Conservation (phyloP, 2,888 invertebrate genomes). For the Tolmerus cingulatus region DNA sequence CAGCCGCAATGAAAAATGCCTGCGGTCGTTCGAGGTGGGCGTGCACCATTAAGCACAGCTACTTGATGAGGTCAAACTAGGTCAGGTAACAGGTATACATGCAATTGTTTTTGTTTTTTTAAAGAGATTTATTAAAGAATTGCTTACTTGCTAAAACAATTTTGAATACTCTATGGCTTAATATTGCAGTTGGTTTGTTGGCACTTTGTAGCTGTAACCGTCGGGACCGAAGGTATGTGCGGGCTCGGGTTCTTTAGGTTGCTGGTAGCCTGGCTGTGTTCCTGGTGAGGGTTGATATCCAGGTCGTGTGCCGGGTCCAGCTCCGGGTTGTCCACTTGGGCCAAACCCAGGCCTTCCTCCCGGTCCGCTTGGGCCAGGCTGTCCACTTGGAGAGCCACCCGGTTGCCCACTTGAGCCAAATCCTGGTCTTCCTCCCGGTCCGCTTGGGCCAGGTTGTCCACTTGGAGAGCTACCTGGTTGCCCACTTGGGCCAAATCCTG, state of each 20-base stretch:
- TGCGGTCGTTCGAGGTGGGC: neutral
- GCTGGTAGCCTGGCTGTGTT: neutral
- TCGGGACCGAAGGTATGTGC: slow-evolving; percentile 55
- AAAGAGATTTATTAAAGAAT: neutral
- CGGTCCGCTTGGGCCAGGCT: neutral
- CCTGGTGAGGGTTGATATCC: neutral
- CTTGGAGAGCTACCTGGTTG: neutral
- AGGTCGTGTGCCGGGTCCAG: neutral
- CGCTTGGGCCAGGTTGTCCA: neutral
- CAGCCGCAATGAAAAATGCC: neutral
- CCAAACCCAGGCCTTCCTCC: neutral
- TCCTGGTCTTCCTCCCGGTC: neutral
- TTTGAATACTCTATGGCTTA: slow-evolving; percentile 4
- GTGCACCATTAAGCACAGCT: neutral
- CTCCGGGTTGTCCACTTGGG: neutral
- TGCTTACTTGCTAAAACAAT: neutral
- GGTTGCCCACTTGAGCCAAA: neutral
- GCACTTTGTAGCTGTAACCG: slow-evolving; percentile 62
- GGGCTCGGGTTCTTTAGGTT: slow-evolving; percentile 41
- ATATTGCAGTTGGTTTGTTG: slow-evolving; percentile 58
- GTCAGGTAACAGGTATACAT: neutral
- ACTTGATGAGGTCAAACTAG: neutral
- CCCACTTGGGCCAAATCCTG: neutral
- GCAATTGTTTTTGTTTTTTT: too few relatives aligned
- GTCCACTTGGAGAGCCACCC: neutral